These are phyloP conservation scores for Cichlasoma orientale DNA, from an alignment of 2,797 vertebrate species.

Conservation along the genomic window DNA sequence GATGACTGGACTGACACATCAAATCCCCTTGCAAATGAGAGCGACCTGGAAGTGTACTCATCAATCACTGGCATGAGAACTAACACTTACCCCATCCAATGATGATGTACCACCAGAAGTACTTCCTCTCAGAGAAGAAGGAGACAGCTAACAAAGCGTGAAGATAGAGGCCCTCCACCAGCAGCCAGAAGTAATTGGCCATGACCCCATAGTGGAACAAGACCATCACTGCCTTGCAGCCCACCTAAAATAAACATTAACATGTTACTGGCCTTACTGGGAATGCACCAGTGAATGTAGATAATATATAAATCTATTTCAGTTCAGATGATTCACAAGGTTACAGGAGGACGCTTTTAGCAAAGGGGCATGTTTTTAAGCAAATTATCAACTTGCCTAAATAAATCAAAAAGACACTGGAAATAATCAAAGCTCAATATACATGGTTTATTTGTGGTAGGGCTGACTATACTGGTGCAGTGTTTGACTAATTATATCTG, in stretches of 20 bases:
- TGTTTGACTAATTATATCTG: background rate
- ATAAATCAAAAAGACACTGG: background rate
- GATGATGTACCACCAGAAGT: slow-evolving; percentile 98
- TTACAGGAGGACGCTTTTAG: background rate
- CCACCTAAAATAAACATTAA: slow-evolving; percentile 78
- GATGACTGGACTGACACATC: background rate
- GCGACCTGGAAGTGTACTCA: background rate
- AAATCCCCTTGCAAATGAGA: background rate
- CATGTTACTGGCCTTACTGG: background rate
- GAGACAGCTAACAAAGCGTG: slow-evolving; percentile 92
- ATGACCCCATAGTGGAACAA: slow-evolving; percentile 96
- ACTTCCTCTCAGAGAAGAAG: slow-evolving; percentile 97
- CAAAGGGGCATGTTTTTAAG: background rate
- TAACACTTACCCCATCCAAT: slow-evolving; percentile 93
- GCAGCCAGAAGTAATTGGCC: slow-evolving; percentile 97
- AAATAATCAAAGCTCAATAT: background rate
- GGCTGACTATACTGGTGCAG: background rate
- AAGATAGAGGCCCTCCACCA: slow-evolving; percentile 96
- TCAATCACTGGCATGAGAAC: background rate
- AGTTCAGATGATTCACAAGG: background rate
- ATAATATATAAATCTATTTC: background rate
- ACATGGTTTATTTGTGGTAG: background rate
- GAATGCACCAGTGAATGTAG: background rate
- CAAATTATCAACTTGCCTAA: background rate
- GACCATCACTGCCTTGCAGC: slow-evolving; percentile 91